phyloP scores from a whole-genome alignment of 2,888 invertebrate species.

The Catocala fraxini region DNA sequence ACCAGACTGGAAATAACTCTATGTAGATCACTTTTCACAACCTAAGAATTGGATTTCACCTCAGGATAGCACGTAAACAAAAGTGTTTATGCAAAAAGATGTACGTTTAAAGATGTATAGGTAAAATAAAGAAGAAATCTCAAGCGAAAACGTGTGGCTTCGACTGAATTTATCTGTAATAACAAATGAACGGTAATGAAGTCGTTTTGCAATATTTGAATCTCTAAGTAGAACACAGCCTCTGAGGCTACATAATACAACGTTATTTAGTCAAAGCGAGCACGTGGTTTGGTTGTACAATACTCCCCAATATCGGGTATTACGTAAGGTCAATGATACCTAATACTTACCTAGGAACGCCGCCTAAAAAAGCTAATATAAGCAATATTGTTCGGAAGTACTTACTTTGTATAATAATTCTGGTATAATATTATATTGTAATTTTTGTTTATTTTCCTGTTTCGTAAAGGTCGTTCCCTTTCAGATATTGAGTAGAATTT shows the following conservation, averaged over 20 bases:
- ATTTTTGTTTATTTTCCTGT: conserved; percentile 20
- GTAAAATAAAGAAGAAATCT: conserved; percentile 18
- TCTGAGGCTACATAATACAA: conserved; percentile 21
- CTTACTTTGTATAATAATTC: conserved; percentile 34
- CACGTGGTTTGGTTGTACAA: conserved; percentile 34
- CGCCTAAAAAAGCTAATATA: conserved; percentile 47
- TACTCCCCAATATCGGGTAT: conserved; percentile 36
- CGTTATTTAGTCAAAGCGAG: conserved; percentile 47
- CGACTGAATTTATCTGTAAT: conserved; percentile 32
- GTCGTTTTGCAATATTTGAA: conserved; percentile 25
- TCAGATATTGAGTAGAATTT: conserved; percentile 20
- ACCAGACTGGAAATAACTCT: too few relatives aligned
- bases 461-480: conserved; percentile 20
- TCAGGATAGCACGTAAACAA: too few relatives aligned
- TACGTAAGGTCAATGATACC: conserved; percentile 32
- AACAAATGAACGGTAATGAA: conserved; percentile 39
- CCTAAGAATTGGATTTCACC: too few relatives aligned
- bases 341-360: conserved; percentile 31
- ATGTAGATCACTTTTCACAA: too few relatives aligned
- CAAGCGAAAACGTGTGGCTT: conserved; percentile 6
- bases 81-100: too few relatives aligned
- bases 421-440: conserved; percentile 38
- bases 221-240: conserved; percentile 22
- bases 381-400: conserved; percentile 39
- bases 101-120: too few relatives aligned